phyloP scores from a whole-genome alignment of 1,140 invertebrate genomes.

The Cydia splendana region DNA sequence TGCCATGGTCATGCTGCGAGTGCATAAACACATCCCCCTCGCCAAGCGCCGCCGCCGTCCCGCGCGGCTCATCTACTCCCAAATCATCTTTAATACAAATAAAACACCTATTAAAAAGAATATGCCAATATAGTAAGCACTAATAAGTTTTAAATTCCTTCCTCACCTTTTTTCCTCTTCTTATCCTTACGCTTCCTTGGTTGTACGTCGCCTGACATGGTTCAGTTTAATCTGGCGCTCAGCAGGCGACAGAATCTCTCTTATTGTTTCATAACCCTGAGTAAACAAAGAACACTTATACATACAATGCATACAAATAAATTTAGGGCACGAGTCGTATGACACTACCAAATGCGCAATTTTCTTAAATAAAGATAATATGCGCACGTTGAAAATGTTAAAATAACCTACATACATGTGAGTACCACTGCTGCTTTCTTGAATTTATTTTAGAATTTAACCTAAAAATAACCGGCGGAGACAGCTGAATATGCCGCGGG shows the following conservation, averaged over 20 bases:
- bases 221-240: slow-evolving; percentile 67
- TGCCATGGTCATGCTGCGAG: slow-evolving; percentile 86
- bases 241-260: slow-evolving; percentile 59
- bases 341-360: slow-evolving; percentile 69
- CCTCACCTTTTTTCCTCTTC: slow-evolving; percentile 85
- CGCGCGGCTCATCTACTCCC: slow-evolving; percentile 66
- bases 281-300: slow-evolving; percentile 69
- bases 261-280: slow-evolving; percentile 76
- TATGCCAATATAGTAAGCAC: slow-evolving; percentile 1
- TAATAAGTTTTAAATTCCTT: background rate
- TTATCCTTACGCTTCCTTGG: slow-evolving; percentile 87
- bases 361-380: slow-evolving; percentile 59
- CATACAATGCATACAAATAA: slow-evolving; percentile 53
- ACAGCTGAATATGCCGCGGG: slow-evolving; percentile 63
- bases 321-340: slow-evolving; percentile 43
- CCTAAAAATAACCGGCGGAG: slow-evolving; percentile 78
- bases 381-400: slow-evolving; percentile 71
- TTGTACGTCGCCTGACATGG: slow-evolving; percentile 87
- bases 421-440: slow-evolving; percentile 64
- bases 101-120: slow-evolving; percentile 25
- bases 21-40: slow-evolving; percentile 86
- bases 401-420: slow-evolving; percentile 75
- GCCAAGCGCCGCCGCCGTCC: slow-evolving; percentile 64
- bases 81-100: slow-evolving; percentile 62
- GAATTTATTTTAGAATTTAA: slow-evolving; percentile 79